Evolutionary conservation across 2,888 invertebrate genomes (phyloP).

Genomic region (Caenorhabditis imperialis): DNA sequence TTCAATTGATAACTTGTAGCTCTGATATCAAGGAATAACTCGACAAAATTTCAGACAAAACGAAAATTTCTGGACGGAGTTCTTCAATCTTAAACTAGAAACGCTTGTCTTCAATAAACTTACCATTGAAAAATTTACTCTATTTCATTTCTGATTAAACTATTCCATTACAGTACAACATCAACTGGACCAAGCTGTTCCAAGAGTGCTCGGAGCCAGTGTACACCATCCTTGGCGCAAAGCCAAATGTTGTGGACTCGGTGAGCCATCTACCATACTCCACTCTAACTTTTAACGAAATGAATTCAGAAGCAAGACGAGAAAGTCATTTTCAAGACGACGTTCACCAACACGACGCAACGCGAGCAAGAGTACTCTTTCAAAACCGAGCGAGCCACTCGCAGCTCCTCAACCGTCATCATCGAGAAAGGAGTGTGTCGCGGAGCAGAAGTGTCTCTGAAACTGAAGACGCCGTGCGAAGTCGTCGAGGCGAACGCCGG

Average conservation of each 20-base stretch:
- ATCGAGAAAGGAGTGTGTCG: conserved; percentile 71
- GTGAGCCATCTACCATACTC: conserved; percentile 7
- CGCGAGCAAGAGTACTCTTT: conserved; percentile 78
- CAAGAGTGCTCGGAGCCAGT: conserved; percentile 77
- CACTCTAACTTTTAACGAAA: not conserved
- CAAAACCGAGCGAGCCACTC: conserved; percentile 78
- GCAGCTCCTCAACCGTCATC: conserved; percentile 78
- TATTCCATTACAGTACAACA: conserved; percentile 74
- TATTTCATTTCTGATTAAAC: conserved; percentile 1
- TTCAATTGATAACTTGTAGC: too few relatives aligned
- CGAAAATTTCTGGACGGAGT: too few relatives aligned
- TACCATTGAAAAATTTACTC: too few relatives aligned
- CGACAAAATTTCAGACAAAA: too few relatives aligned
- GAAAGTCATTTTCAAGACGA: conserved; percentile 76
- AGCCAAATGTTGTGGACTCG: conserved; percentile 46
- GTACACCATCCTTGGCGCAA: conserved; percentile 67
- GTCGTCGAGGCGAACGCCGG: conserved; percentile 79
- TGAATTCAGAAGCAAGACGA: conserved; percentile 68
- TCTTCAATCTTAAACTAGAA: too few relatives aligned
- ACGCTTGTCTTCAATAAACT: too few relatives aligned
- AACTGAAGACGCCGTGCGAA: conserved; percentile 79
- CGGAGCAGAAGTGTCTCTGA: conserved; percentile 74
- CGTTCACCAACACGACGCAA: conserved; percentile 78
- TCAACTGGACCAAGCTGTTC: conserved; percentile 79
- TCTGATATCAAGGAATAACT: too few relatives aligned